Evolutionary conservation across 2,113 vertebrate genomes (phyloP).

Genomic region (Indri indri): DNA sequence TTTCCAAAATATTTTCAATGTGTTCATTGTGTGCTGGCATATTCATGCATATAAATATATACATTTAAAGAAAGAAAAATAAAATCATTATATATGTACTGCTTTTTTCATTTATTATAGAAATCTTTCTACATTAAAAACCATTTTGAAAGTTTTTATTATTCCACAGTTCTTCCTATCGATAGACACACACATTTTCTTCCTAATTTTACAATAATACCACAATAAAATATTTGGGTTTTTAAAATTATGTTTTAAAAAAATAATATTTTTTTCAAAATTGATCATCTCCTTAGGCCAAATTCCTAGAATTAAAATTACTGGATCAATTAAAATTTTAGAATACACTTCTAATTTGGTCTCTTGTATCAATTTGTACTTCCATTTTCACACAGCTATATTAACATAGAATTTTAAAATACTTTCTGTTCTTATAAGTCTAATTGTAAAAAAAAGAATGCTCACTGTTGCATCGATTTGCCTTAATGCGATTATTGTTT

Average conservation of each 20-base stretch:
- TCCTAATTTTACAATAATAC: neutral
- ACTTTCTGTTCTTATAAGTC: neutral
- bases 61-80: neutral
- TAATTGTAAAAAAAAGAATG: neutral
- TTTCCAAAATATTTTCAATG: neutral
- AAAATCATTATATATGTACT: neutral
- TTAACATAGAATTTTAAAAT: neutral
- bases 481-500: neutral
- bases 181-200: neutral
- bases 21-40: neutral
- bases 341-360: neutral
- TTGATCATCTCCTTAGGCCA: neutral
- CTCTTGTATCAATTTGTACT: neutral
- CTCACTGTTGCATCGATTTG: neutral
- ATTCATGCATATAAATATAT: neutral
- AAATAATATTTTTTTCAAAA: neutral
- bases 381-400: neutral
- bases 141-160: neutral
- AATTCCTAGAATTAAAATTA: neutral
- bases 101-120: neutral
- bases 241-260: too few relatives aligned
- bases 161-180: neutral
- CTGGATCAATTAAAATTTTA: neutral
- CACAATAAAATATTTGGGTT: neutral
- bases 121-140: constrained; percentile 6